These are phyloP conservation scores for Mantis religiosa DNA, from an alignment of 2,888 invertebrate genomes.

Conservation along the genomic window DNA sequence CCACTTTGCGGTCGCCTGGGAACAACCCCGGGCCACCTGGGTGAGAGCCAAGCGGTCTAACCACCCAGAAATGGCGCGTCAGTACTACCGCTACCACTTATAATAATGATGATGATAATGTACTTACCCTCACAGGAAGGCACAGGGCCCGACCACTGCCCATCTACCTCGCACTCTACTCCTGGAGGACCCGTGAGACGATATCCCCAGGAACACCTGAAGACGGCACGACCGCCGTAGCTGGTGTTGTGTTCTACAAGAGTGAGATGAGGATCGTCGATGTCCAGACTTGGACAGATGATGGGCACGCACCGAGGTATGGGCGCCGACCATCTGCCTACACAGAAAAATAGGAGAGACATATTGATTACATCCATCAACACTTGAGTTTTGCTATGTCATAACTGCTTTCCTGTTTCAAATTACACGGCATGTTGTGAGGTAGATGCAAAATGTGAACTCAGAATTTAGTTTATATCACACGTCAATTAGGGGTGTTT, in stretches of 20 bases:
- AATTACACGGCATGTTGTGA: neutral
- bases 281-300: conserved; percentile 67
- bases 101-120: too few species aligned
- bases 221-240: conserved; percentile 74
- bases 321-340: conserved; percentile 73
- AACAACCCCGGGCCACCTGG: too few species aligned
- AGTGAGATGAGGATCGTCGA: conserved; percentile 66
- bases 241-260: conserved; percentile 76
- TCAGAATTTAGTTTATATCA: too few species aligned
- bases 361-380: neutral
- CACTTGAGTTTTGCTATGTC: too few species aligned
- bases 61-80: too few species aligned
- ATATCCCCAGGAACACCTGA: conserved; percentile 82
- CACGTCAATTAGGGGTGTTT: too few species aligned
- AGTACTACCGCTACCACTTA: too few species aligned
- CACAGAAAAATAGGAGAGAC: conserved; percentile 21
- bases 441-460: neutral
- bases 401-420: too few species aligned
- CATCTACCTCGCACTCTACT: conserved; percentile 73
- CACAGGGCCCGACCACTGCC: conserved; percentile 72
- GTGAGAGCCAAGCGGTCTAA: too few species aligned
- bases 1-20: too few species aligned
- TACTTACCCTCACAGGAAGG: conserved; percentile 72
- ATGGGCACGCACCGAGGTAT: conserved; percentile 73
- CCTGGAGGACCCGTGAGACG: conserved; percentile 70